Evolutionary conservation across 2,113 vertebrate species (phyloP), one percentile per base, ranked within the genome.

Genomic region (Rostratula benghalensis): DNA sequence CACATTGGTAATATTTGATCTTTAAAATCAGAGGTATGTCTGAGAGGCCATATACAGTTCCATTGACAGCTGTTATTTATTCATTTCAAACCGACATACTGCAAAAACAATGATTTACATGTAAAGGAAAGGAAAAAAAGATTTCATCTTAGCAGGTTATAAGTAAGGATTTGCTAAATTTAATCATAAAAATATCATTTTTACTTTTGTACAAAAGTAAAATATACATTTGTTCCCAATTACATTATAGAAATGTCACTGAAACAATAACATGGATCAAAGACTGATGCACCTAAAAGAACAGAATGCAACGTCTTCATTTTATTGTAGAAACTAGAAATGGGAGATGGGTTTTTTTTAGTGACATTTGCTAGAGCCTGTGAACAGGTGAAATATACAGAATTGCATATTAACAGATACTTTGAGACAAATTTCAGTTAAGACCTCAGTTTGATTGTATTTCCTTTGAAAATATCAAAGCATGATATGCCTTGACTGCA

Each of bases 161-260:
- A 91, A 59, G 79, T 83, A 80, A 89, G 46, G 74, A 59, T 73
- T 93, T 75, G 74, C 87, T 95, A 87, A 95, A 95, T 95, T 94
- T 93, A 90, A 93, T 94, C 89, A 96, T 96, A 97, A 97, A 97
- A 97, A 97, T 97, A 97, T 80, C 79, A 65, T 93, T 96, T 96
- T 96, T 95, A 95, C 92, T 94, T 97, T 96, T 95, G 74, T 97
- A 97, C 95, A 96, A 96, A 97, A 97, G 95, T 96, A 96, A 97
- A 97, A 95, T 97, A 94, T 93, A 96, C 89, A 94, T 97, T 96
- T 97, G 84, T 95, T 84, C 81, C 96, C 96, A 96, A 97, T 97
- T 95, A 96, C 93, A 92, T 96, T 89, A 69, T 92, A 97, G 93
- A 95, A 95, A 97, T 94, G 92, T 77, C 86, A 94, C 69, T 93